Percentiles rank a stretch among this genome's conserved stretches.
These are phyloP conservation scores for Labrus mixtus DNA, from an alignment of 2,113 vertebrate species.

Conservation along the genomic window DNA sequence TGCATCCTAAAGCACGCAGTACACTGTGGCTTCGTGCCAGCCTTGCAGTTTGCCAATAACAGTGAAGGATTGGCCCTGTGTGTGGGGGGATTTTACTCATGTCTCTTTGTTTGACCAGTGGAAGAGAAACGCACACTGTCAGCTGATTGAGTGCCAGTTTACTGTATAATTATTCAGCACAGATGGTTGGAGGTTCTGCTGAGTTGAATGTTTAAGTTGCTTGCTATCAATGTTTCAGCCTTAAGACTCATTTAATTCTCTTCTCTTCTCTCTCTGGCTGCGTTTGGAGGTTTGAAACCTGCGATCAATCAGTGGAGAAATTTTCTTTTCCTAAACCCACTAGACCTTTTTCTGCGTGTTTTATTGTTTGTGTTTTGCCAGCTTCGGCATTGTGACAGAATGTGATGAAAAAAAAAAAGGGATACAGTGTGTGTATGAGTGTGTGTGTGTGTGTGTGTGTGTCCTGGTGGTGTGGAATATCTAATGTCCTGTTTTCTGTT, in stretches of 20 bases:
- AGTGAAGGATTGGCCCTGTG: constrained; percentile 57
- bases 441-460: constrained; percentile 39
- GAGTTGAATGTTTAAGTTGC: constrained; percentile 57
- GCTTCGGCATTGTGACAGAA: constrained; percentile 17
- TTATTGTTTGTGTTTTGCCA: constrained; percentile 46
- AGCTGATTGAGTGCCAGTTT: constrained; percentile 56
- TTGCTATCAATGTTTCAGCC: constrained; percentile 44
- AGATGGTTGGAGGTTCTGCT: constrained; percentile 62
- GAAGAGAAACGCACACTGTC: constrained; percentile 47
- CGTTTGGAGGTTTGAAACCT: constrained; percentile 24
- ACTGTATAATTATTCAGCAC: constrained; percentile 53
- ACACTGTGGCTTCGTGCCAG: constrained; percentile 56
- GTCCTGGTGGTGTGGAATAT: constrained; percentile 56
- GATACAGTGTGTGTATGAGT: constrained; percentile 27
- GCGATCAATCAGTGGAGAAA: constrained; percentile 19
- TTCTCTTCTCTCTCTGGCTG: constrained; percentile 13
- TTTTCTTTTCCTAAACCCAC: constrained; percentile 18
- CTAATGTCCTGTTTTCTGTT: constrained; percentile 51
- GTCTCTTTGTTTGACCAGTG: constrained; percentile 54
- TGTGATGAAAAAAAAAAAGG: constrained; percentile 8
- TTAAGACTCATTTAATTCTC: constrained; percentile 33
- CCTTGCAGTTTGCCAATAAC: constrained; percentile 56
- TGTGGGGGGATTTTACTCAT: constrained; percentile 46
- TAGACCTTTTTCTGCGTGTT: constrained; percentile 4
- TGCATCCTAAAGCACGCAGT: constrained; percentile 51